Conservation (phyloP, 2,797 vertebrate genomes). For the Saguinus oedipus region DNA sequence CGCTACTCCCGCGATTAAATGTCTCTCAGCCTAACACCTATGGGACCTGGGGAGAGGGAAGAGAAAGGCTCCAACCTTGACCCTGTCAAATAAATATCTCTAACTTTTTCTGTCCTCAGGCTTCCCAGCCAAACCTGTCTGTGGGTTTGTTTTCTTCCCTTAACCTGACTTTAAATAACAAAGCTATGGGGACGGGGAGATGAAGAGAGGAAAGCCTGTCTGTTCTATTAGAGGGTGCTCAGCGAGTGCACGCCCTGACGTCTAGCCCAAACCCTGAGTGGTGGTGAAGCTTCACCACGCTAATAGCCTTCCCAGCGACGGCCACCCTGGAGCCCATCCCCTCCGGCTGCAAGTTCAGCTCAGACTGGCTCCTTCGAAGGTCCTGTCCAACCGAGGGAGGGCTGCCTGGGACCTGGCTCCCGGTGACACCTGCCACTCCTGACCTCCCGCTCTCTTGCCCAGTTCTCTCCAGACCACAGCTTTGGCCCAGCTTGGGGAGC, state of each 20-base stretch:
- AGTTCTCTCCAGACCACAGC: not conserved
- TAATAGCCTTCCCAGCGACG: slow-evolving; percentile 80
- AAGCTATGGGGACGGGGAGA: slow-evolving; percentile 87
- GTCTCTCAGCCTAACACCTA: slow-evolving; percentile 99
- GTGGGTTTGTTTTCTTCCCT: slow-evolving; percentile 86
- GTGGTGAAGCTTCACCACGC: slow-evolving; percentile 83
- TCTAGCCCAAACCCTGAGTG: slow-evolving; percentile 86
- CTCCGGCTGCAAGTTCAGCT: fast-evolving
- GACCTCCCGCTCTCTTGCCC: not conserved
- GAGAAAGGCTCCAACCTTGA: slow-evolving; percentile 95
- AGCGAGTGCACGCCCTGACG: slow-evolving; percentile 83
- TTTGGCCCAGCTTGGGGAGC: not conserved
- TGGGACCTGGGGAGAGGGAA: slow-evolving; percentile 95
- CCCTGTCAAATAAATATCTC: slow-evolving; percentile 99
- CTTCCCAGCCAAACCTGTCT: slow-evolving; percentile 92
- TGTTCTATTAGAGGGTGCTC: slow-evolving; percentile 85
- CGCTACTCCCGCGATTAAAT: slow-evolving; percentile 99
- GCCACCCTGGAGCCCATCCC: slow-evolving; percentile 74
- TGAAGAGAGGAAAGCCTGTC: slow-evolving; percentile 88
- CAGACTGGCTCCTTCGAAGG: not conserved
- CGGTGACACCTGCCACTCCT: fast-evolving
- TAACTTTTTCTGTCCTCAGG: slow-evolving; percentile 95
- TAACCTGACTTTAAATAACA: slow-evolving; percentile 93
- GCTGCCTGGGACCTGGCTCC: not conserved
- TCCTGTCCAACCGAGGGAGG: fast-evolving